phyloP scores from a whole-genome alignment of 2,797 vertebrate species.

The Sphaeramia orbicularis region DNA sequence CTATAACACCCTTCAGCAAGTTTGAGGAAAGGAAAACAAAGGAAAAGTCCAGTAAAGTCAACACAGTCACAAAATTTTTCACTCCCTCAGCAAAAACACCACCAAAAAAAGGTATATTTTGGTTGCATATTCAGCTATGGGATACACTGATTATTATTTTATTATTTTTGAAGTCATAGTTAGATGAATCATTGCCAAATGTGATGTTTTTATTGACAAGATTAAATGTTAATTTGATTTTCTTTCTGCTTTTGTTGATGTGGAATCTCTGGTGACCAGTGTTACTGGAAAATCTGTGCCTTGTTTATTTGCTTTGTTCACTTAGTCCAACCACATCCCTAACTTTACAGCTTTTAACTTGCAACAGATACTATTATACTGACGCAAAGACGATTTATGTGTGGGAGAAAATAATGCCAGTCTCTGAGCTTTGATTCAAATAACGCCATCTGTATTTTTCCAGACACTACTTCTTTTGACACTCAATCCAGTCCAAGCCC shows the following conservation, averaged over 20 bases:
- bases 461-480: conserved; percentile 87
- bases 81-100: conserved; percentile 89
- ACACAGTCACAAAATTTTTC: conserved; percentile 97
- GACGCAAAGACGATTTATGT: background rate
- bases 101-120: conserved; percentile 89
- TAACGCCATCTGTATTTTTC: conserved; percentile 46
- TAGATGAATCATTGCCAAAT: background rate
- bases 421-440: conserved; percentile 1
- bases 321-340: background rate
- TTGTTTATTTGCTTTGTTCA: background rate
- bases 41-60: conserved; percentile 93
- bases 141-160: background rate
- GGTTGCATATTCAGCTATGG: background rate
- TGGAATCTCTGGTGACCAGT: background rate
- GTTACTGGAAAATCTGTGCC: background rate
- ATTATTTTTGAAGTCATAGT: background rate
- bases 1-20: conserved; percentile 89
- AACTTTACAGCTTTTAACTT: background rate
- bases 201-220: too few relatives aligned
- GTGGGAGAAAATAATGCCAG: background rate
- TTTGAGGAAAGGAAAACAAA: conserved; percentile 96
- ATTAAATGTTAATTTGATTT: background rate
- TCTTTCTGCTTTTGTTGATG: background rate
- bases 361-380: background rate
- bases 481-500: conserved; percentile 86